Percentiles rank a stretch among this genome's conserved stretches.
These are phyloP conservation scores for Taurulus bubalis DNA, from an alignment of 2,113 vertebrate species.

Conservation along the genomic window DNA sequence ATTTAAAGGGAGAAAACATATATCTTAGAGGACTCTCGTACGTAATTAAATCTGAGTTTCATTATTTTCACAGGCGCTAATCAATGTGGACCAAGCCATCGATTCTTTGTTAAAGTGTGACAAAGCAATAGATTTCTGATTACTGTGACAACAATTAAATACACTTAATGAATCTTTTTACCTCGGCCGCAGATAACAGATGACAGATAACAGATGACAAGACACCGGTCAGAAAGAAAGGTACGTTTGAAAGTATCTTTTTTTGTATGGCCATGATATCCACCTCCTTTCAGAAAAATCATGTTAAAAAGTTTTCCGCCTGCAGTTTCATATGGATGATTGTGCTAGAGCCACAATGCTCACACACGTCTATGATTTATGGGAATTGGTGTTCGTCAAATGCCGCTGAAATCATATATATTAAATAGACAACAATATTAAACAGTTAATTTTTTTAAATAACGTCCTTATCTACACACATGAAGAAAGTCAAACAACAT, in stretches of 20 bases:
- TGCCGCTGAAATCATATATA: not conserved
- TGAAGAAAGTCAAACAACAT: not conserved
- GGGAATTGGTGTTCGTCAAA: not conserved
- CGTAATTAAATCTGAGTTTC: slow-evolving; percentile 53
- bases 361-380: not conserved
- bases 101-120: slow-evolving; percentile 56
- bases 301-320: not conserved
- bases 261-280: not conserved
- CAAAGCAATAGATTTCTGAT: slow-evolving; percentile 51
- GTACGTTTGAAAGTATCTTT: not conserved
- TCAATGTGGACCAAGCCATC: slow-evolving; percentile 28
- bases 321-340: not conserved
- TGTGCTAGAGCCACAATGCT: not conserved
- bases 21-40: slow-evolving; percentile 41
- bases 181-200: too few species aligned
- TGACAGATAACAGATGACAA: too few species aligned
- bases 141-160: slow-evolving; percentile 33
- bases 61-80: slow-evolving; percentile 45
- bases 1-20: slow-evolving; percentile 51
- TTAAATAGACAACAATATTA: not conserved
- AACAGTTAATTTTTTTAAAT: too few species aligned
- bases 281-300: not conserved
- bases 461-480: not conserved
- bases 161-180: not conserved
- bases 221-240: not conserved